phyloP scores from a whole-genome alignment of 1,140 invertebrate genomes.

The roundworm (Caenorhabditis elegans) region DNA sequence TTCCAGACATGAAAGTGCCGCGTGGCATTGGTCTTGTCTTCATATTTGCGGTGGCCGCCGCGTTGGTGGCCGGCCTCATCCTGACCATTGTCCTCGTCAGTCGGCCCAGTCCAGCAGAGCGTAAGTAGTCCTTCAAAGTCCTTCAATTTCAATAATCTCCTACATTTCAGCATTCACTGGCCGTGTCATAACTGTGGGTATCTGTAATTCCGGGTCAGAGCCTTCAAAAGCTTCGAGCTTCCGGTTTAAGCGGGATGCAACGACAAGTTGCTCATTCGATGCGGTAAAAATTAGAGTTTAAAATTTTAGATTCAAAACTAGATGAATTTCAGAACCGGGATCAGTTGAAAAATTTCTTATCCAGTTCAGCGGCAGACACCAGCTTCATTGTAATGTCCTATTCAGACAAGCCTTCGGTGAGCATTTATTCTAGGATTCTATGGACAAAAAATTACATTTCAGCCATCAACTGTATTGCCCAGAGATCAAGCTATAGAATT shows the following conservation, averaged over 20 bases:
- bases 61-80: slow-evolving; percentile 7
- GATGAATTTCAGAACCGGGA: neutral
- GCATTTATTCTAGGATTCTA: too few species aligned
- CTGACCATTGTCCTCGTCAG: slow-evolving; percentile 7
- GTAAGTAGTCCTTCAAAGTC: neutral
- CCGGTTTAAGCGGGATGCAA: neutral
- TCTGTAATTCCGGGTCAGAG: neutral
- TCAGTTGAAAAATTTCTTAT: neutral
- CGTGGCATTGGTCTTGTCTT: slow-evolving; percentile 20
- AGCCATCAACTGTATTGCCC: too few species aligned
- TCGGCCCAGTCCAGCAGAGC: neutral
- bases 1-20: slow-evolving; percentile 5
- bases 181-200: neutral
- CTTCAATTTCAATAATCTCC: too few species aligned
- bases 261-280: neutral
- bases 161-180: neutral
- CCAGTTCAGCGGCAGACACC: neutral
- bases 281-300: neutral
- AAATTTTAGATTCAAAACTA: neutral
- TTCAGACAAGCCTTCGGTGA: neutral
- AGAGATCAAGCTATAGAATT: too few species aligned
- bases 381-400: neutral
- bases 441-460: too few species aligned
- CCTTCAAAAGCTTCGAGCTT: neutral
- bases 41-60: neutral